These are phyloP conservation scores for Carettochelys insculpta DNA, from an alignment of 2,113 vertebrate genomes.

Conservation along the genomic window DNA sequence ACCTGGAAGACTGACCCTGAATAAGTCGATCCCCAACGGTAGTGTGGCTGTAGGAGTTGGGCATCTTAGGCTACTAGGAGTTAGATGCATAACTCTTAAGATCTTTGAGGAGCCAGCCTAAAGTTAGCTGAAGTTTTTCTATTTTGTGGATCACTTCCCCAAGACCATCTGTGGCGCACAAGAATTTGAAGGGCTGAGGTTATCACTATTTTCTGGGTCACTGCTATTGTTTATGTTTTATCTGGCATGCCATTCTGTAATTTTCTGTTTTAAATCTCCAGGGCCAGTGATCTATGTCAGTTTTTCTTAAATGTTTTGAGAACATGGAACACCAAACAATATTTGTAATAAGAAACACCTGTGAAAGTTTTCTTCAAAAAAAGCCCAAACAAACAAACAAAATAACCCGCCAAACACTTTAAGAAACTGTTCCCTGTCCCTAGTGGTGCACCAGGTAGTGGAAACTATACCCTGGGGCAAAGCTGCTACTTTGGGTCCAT, in stretches of 20 bases:
- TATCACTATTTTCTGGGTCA: not conserved
- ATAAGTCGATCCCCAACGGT: too few species aligned
- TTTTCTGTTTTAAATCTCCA: not conserved
- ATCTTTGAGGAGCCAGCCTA: not conserved
- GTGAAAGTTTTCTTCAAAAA: too few species aligned
- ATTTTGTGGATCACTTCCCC: not conserved
- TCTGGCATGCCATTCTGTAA: not conserved
- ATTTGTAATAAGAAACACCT: too few species aligned
- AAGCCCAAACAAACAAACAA: too few species aligned
- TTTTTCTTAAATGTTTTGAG: too few species aligned
- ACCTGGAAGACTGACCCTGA: too few species aligned
- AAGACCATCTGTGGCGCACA: not conserved
- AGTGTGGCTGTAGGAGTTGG: too few species aligned
- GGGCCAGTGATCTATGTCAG: fast-evolving
- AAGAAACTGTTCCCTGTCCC: too few species aligned
- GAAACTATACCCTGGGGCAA: not conserved
- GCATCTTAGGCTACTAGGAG: too few species aligned
- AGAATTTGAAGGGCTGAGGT: not conserved
- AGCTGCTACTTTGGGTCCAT: not conserved
- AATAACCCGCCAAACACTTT: too few species aligned
- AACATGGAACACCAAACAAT: too few species aligned
- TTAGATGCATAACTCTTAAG: not conserved
- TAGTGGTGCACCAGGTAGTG: not conserved
- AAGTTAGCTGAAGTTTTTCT: not conserved
- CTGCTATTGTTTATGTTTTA: not conserved